These are phyloP conservation scores for Mesorhabditis spiculigera DNA, from an alignment of 2,888 invertebrate species.

Conservation along the genomic window DNA sequence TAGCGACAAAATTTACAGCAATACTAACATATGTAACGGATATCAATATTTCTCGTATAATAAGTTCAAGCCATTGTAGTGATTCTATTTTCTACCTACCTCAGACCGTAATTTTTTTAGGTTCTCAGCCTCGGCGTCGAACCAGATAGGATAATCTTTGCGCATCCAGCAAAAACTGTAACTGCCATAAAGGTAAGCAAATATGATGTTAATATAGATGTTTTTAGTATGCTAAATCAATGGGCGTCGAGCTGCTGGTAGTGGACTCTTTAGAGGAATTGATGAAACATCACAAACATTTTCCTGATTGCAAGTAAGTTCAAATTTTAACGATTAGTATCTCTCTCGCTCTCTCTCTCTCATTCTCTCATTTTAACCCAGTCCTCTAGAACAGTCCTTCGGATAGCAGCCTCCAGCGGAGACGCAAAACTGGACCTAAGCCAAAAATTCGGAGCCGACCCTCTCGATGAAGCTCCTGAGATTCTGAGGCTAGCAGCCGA, in stretches of 20 bases:
- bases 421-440: background rate
- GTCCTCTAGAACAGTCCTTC: background rate
- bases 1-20: background rate
- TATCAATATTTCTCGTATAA: background rate
- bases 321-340: background rate
- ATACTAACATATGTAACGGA: background rate
- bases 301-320: background rate
- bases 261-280: background rate
- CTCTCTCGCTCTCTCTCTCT: background rate
- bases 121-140: background rate
- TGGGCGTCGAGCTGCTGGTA: background rate
- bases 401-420: background rate
- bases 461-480: background rate
- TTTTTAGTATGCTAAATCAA: background rate
- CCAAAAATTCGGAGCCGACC: background rate
- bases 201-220: background rate
- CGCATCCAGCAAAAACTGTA: background rate
- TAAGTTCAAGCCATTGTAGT: too few species aligned
- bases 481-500: background rate
- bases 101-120: background rate
- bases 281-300: background rate
- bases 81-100: too few species aligned
- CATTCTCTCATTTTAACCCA: too few species aligned
- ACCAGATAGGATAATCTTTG: background rate
- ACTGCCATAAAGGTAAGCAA: background rate